phyloP scores from a whole-genome alignment of 2,888 invertebrate genomes.

The Athalia rosae region DNA sequence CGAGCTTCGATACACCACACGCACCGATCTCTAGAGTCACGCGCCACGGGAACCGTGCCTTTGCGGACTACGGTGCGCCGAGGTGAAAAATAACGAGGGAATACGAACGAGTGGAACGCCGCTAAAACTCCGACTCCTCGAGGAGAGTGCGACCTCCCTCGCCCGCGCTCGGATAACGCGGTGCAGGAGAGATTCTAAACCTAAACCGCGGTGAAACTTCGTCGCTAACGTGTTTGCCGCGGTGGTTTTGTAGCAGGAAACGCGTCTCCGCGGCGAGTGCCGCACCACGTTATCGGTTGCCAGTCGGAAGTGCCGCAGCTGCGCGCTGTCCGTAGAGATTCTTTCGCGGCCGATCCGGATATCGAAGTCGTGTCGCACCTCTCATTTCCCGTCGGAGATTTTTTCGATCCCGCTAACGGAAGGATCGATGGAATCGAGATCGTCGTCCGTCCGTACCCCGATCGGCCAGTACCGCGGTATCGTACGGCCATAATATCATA shows the following conservation, averaged over 20 bases:
- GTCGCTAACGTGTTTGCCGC: slow-evolving; percentile 9
- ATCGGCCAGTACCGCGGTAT: slow-evolving; percentile 4
- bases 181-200: neutral
- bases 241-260: slow-evolving; percentile 3
- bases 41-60: too few relatives aligned
- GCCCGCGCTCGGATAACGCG: neutral
- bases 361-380: neutral
- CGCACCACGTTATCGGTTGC: neutral
- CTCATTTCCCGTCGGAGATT: neutral
- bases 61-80: neutral
- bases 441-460: neutral
- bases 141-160: neutral
- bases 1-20: neutral
- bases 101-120: too few relatives aligned
- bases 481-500: neutral
- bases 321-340: slow-evolving; percentile 12
- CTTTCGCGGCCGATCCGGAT: neutral
- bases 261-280: too few relatives aligned
- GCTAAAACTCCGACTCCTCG: neutral
- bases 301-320: slow-evolving; percentile 15
- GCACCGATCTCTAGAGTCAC: neutral
- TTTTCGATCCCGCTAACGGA: slow-evolving; percentile 7
- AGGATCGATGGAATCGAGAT: slow-evolving; percentile 13
- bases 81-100: neutral
- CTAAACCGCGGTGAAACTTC: slow-evolving; percentile 13